A percentile compares a stretch with the other conserved stretches of the same genome.
These are phyloP conservation scores for Urocitellus parryii DNA, from an alignment of 2,113 vertebrate genomes.

Conservation along the genomic window DNA sequence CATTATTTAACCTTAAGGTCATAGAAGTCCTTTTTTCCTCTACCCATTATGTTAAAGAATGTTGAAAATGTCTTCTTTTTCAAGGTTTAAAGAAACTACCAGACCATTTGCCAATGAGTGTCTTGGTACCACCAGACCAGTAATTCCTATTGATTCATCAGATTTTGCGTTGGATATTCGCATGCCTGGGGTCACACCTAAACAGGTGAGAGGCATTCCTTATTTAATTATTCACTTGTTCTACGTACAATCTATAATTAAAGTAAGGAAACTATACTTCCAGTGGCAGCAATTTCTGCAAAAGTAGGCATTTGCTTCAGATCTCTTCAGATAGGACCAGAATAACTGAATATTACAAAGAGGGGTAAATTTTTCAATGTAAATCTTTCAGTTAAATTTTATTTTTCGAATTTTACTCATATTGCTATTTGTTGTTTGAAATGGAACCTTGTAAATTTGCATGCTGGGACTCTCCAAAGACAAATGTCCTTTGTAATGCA, in stretches of 20 bases:
- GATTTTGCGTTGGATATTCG: conserved; percentile 94
- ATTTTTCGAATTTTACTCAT: conserved; percentile 30
- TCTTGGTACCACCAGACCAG: conserved; percentile 85
- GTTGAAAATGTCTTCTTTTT: conserved; percentile 42
- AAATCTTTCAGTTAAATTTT: neutral
- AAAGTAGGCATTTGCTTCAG: neutral
- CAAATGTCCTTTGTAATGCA: neutral
- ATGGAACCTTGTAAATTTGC: neutral
- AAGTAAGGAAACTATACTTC: conserved; percentile 19
- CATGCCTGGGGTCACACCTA: conserved; percentile 95
- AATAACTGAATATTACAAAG: conserved; percentile 34
- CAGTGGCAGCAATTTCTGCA: neutral
- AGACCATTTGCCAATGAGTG: conserved; percentile 90
- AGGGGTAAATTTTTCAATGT: neutral
- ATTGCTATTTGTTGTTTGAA: conserved; percentile 61
- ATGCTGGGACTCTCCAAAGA: conserved; percentile 9
- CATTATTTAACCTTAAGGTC: conserved; percentile 27
- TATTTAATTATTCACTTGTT: conserved; percentile 51
- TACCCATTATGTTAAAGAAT: conserved; percentile 19
- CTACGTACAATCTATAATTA: neutral
- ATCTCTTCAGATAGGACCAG: neutral
- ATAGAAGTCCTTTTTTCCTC: neutral
- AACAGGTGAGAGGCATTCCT: conserved; percentile 87
- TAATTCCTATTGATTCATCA: conserved; percentile 88
- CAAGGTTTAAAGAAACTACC: conserved; percentile 91